A percentile compares a stretch with the other conserved stretches of the same genome.
Conservation (phyloP, 2,797 vertebrate genomes). For the Phyllotis vaccarum region DNA sequence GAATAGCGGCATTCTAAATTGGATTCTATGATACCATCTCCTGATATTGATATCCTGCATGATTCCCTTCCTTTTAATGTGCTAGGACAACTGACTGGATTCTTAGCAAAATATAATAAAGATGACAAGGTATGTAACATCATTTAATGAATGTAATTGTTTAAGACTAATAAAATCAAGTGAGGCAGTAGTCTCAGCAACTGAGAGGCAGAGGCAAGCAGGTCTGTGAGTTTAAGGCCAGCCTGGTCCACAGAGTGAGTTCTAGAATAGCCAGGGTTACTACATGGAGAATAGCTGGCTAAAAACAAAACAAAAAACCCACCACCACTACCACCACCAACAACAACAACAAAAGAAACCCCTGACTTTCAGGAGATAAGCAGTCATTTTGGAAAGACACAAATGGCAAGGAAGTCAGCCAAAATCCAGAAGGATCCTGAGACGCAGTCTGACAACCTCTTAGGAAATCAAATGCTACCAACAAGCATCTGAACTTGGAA, state of each 20-base stretch:
- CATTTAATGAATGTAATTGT: background rate
- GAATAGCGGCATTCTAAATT: background rate
- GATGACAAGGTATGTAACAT: background rate
- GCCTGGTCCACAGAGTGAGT: background rate
- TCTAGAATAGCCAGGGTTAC: background rate
- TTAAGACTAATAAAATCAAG: conserved; percentile 1
- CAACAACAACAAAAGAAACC: background rate
- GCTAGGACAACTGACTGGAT: background rate
- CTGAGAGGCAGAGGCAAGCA: background rate
- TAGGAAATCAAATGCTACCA: conserved; percentile 15
- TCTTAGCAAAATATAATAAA: background rate
- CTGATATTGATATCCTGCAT: background rate
- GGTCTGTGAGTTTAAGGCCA: background rate
- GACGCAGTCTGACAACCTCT: background rate
- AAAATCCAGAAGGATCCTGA: conserved; percentile 40
- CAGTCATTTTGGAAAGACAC: background rate
- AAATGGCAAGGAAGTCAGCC: background rate
- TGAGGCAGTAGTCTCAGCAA: background rate
- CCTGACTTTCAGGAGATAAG: conserved; percentile 6
- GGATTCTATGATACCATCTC: background rate
- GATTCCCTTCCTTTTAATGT: background rate
- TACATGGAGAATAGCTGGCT: background rate
- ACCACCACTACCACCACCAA: background rate
- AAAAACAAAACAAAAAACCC: background rate
- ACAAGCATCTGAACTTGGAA: conserved; percentile 26